These are phyloP conservation scores for Drosophila eugracilis DNA, from an alignment of 1,140 invertebrate species.

Conservation along the genomic window DNA sequence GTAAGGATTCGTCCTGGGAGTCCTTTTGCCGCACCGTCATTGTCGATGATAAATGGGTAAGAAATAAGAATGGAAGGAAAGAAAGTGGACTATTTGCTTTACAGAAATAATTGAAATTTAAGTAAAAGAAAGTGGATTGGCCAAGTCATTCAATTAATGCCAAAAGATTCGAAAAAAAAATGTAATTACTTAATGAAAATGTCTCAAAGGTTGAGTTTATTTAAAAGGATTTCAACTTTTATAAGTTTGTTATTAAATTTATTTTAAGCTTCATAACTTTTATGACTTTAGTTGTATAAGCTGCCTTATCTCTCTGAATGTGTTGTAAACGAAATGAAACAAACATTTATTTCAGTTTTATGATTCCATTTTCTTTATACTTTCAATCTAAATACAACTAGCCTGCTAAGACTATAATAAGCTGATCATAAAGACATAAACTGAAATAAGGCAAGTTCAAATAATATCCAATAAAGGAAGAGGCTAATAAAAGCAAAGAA, in stretches of 20 bases:
- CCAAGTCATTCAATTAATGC: not conserved
- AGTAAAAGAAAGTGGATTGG: not conserved
- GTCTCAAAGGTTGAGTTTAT: too few relatives aligned
- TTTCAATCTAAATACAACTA: slow-evolving; percentile 2
- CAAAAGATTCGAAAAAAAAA: too few relatives aligned
- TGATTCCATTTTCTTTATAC: not conserved
- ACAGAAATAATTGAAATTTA: slow-evolving; percentile 21
- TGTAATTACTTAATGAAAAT: too few relatives aligned
- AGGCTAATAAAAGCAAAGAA: slow-evolving; percentile 44
- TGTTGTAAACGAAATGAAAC: too few relatives aligned
- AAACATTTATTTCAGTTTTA: too few relatives aligned
- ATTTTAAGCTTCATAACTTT: too few relatives aligned
- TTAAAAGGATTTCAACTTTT: not conserved
- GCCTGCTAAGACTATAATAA: slow-evolving; percentile 18
- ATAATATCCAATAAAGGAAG: slow-evolving; percentile 19
- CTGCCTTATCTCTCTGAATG: too few relatives aligned
- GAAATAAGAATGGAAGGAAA: not conserved
- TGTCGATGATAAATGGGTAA: slow-evolving; percentile 42
- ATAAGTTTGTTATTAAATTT: too few relatives aligned
- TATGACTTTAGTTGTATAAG: too few relatives aligned
- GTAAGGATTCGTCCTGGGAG: slow-evolving; percentile 28
- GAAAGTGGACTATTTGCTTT: not conserved
- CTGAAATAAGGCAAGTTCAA: slow-evolving; percentile 8
- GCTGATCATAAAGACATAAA: slow-evolving; percentile 34
- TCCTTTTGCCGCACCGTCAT: slow-evolving; percentile 32